Evolutionary conservation across 35 echinoderm and acorn worm species (phyloP), one percentile per base, ranked within the genome.

Genomic region (Lytechinus variegatus): DNA sequence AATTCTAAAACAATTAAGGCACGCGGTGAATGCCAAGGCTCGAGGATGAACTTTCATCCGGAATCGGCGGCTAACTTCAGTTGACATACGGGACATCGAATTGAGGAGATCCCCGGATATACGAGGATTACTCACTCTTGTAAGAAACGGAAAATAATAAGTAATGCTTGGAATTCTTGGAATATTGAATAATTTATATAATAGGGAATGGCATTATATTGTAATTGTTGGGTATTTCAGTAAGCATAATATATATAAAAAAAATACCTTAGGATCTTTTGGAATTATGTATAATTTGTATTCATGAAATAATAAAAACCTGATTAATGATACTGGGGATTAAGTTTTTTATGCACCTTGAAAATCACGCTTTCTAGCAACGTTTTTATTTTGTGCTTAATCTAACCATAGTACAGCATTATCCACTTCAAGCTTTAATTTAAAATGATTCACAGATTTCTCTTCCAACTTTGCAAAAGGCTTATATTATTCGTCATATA

Each of bases 21-120:
- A 98, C 97, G 97, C 97, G 97, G 97, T 98, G 97, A 98, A 98
- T 98, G 97, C 97, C 97, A 98, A 98, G 97, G 55, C 55, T 93
- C 92, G 92, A 57, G 54, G 92, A 24, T 93, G 88, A 90, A 44
- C 27, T 90, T 52, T 52, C 88, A 90, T 90, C 88, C 88, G 52
- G 29, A 90, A 54, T 79, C 66, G n/a, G 66, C 66, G 66, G 19
- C 66, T 79, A 79, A 79, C 66, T 24, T 79, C 66, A n/a, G 5
- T 79, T 79, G 6, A 16, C 66, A 79, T 79, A 79, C 66, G 66
- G 66, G 66, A 79, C 66, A 79, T 79, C 66, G 2, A 19, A 8
- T 58, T 24, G 21, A 79, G 66, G 0, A 79, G 66, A 79, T 79
- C 19, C 66, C 66, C 66, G 66, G 66, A 79, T 79, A 24, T 79